Evolutionary conservation across 2,888 invertebrate genomes (phyloP).

Genomic region (Caenorhabditis sulstoni): DNA sequence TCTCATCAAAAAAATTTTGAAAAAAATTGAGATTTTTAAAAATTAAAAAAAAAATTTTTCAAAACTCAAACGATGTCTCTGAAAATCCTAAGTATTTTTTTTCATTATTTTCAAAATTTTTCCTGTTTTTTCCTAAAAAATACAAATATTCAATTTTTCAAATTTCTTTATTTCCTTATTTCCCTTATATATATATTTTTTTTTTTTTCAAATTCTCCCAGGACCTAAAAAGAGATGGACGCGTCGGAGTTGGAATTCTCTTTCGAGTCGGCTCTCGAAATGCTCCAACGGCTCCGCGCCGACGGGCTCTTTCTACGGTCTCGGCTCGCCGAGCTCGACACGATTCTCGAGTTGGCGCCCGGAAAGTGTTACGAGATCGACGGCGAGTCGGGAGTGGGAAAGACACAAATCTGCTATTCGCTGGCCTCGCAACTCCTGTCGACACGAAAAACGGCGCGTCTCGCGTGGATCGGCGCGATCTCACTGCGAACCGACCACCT

Average conservation of each 20-base stretch:
- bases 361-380: conserved; percentile 62
- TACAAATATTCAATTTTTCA: too few species aligned
- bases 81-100: too few species aligned
- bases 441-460: conserved; percentile 11
- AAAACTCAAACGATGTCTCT: too few species aligned
- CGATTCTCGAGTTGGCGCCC: conserved; percentile 30
- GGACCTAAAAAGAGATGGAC: too few species aligned
- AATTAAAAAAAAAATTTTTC: too few species aligned
- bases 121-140: too few species aligned
- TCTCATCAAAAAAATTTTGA: too few species aligned
- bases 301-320: conserved; percentile 20
- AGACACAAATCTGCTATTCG: conserved; percentile 69
- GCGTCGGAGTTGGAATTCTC: not conserved
- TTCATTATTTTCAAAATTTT: too few species aligned
- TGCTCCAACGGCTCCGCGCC: conserved; percentile 49
- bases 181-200: not conserved
- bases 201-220: conserved; percentile 1
- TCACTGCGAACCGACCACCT: conserved; percentile 45
- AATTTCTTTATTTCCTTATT: conserved; percentile 5
- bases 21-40: too few species aligned
- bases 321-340: conserved; percentile 21
- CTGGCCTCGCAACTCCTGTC: conserved; percentile 53
- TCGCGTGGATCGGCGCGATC: conserved; percentile 49
- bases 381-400: conserved; percentile 59
- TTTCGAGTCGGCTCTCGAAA: conserved; percentile 60